Conservation (phyloP, 2,797 vertebrate genomes). For the Gobionotothen gibberifrons region DNA sequence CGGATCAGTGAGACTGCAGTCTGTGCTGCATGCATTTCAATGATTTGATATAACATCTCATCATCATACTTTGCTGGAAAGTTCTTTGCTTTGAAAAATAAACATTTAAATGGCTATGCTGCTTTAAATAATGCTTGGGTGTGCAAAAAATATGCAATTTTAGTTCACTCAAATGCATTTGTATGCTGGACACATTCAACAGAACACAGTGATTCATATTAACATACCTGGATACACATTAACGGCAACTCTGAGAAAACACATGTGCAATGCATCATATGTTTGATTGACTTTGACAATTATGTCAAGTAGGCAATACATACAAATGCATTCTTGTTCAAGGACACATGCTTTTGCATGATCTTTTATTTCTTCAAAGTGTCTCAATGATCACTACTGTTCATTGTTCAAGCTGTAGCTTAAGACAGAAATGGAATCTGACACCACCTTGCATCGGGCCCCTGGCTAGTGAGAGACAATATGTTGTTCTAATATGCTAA, state of each 20-base stretch:
- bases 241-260: constrained; percentile 7
- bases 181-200: constrained; percentile 1
- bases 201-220: constrained; percentile 1
- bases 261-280: constrained; percentile 13
- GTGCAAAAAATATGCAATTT: not conserved
- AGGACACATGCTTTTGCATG: constrained; percentile 32
- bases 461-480: constrained; percentile 74
- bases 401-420: constrained; percentile 54
- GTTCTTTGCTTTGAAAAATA: constrained; percentile 10
- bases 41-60: constrained; percentile 48
- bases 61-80: constrained; percentile 26
- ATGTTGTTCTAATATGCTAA: constrained; percentile 81
- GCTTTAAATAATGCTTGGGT: not conserved
- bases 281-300: constrained; percentile 44
- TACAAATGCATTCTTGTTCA: constrained; percentile 36
- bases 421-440: constrained; percentile 65
- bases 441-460: constrained; percentile 65
- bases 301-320: constrained; percentile 22
- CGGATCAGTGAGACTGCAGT: constrained; percentile 50
- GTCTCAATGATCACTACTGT: constrained; percentile 33
- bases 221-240: constrained; percentile 4
- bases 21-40: constrained; percentile 54
- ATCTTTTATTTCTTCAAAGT: constrained; percentile 8
- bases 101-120: not conserved
- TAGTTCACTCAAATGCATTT: not conserved